Percentiles rank a stretch among this genome's conserved stretches.
Evolutionary conservation across 2,797 vertebrate genomes (phyloP).

Genomic region (Bovichtus diacanthus): DNA sequence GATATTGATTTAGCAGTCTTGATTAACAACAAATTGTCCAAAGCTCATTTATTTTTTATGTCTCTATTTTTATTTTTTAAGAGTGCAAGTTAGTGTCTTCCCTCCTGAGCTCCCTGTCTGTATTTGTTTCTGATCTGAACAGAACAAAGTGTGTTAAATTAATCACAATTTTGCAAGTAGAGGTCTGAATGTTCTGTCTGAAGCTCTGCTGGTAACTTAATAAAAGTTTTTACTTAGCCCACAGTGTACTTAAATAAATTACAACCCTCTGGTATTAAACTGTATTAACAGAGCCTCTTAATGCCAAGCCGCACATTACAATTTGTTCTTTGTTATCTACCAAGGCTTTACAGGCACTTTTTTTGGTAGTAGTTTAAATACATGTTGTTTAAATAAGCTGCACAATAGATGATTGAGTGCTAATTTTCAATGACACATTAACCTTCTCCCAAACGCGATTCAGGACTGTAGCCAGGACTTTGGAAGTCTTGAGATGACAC

Average conservation of each 20-base stretch:
- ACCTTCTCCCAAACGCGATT: background rate
- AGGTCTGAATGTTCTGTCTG: conserved; percentile 16
- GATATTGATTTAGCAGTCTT: background rate
- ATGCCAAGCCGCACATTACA: conserved; percentile 14
- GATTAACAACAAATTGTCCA: background rate
- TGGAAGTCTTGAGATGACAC: background rate
- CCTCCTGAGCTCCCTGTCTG: background rate
- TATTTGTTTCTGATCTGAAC: background rate
- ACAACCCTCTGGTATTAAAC: background rate
- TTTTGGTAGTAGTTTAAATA: too few species aligned
- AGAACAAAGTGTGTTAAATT: background rate
- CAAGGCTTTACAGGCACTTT: background rate
- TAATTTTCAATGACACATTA: background rate
- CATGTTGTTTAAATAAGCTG: background rate
- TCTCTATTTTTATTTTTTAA: background rate
- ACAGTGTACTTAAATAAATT: background rate
- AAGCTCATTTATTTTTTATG: background rate
- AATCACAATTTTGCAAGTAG: background rate
- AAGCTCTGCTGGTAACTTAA: background rate
- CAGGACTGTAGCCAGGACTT: background rate
- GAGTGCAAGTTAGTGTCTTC: background rate
- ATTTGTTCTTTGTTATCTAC: conserved; percentile 8
- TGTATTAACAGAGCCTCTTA: background rate
- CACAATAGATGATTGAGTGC: conserved; percentile 23
- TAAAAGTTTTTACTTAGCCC: background rate